These are phyloP conservation scores for Pachycephala philippinensis DNA, from an alignment of 2,113 vertebrate genomes.

Conservation along the genomic window DNA sequence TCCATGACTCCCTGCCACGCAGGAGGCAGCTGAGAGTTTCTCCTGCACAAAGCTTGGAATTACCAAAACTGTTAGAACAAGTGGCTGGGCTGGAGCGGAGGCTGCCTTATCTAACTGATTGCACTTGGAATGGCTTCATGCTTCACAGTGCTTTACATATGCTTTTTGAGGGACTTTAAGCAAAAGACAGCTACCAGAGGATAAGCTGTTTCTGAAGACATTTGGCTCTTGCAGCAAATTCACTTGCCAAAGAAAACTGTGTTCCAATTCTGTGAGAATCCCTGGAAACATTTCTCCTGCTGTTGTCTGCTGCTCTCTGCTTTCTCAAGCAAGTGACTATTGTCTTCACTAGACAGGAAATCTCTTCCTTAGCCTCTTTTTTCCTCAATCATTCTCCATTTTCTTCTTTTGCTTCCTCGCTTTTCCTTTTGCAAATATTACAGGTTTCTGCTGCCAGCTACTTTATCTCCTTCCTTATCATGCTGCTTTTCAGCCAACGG, in stretches of 20 bases:
- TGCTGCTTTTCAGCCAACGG: background rate
- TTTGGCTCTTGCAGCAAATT: slow-evolving; percentile 37
- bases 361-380: background rate
- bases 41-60: background rate
- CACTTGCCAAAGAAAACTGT: slow-evolving; percentile 57
- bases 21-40: background rate
- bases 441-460: background rate
- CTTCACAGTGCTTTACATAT: background rate
- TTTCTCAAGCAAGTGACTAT: slow-evolving; percentile 36
- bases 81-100: background rate
- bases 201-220: slow-evolving; percentile 43
- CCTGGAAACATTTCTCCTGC: slow-evolving; percentile 41
- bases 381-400: background rate
- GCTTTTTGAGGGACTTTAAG: background rate
- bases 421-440: background rate
- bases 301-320: background rate
- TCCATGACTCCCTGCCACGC: background rate
- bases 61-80: background rate
- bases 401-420: background rate
- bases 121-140: slow-evolving; percentile 3
- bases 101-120: slow-evolving; percentile 48
- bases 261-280: slow-evolving; percentile 45
- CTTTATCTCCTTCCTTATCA: background rate
- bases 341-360: slow-evolving; percentile 29
- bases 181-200: slow-evolving; percentile 29